These are phyloP conservation scores for Oxycera nigricornis DNA, from an alignment of 2,888 invertebrate species.

Conservation along the genomic window DNA sequence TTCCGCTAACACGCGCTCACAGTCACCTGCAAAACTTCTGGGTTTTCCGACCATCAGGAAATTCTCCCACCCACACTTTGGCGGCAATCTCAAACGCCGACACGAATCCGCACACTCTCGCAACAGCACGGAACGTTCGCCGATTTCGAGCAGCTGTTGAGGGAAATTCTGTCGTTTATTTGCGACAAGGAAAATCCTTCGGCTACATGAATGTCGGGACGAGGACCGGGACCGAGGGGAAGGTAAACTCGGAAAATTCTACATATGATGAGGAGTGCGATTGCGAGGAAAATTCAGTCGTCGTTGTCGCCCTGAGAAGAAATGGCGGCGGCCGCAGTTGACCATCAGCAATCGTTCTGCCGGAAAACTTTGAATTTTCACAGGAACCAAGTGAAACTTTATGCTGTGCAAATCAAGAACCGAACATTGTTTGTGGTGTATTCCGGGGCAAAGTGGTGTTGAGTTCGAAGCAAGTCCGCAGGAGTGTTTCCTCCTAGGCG, in stretches of 20 bases:
- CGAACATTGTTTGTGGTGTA: constrained; percentile 40
- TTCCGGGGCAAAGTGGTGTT: not conserved
- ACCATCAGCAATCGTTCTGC: not conserved
- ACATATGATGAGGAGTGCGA: constrained; percentile 34
- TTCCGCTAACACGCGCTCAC: not conserved
- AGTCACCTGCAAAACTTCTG: not conserved
- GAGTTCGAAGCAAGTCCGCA: not conserved
- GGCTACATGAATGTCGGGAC: too few relatives aligned
- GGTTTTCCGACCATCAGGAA: not conserved
- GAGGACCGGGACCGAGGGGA: not conserved
- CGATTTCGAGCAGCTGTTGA: constrained; percentile 28
- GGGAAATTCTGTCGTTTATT: constrained; percentile 18
- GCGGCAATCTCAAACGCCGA: not conserved
- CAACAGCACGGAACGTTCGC: not conserved
- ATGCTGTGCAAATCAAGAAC: constrained; percentile 60
- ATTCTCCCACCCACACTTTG: constrained; percentile 4
- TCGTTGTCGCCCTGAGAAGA: constrained; percentile 31
- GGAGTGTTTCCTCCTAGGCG: constrained; percentile 9
- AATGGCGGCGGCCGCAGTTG: constrained; percentile 32
- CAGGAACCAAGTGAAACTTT: constrained; percentile 60
- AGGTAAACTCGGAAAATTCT: constrained; percentile 16
- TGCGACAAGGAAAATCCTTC: constrained; percentile 1
- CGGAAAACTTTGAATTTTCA: constrained; percentile 56
- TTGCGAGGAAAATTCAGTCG: constrained; percentile 39
- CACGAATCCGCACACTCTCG: not conserved